A percentile compares a stretch with the other conserved stretches of the same genome.
Conservation (phyloP, 2,888 invertebrate genomes). For the Aricia artaxerxes region DNA sequence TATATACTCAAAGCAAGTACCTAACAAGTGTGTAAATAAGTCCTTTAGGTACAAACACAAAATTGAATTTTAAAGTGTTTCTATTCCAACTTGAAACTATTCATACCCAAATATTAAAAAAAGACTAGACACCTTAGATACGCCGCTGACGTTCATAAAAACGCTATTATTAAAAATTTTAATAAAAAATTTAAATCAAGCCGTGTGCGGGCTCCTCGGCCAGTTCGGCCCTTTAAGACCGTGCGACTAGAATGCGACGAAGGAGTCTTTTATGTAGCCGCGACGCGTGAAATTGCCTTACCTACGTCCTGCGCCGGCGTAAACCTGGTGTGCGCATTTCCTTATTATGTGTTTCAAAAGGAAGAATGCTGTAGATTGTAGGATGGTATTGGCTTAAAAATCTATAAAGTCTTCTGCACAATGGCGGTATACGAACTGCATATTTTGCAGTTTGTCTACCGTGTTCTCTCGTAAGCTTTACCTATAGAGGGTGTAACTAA, state of each 20-base stretch:
- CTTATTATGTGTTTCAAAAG: constrained; percentile 31
- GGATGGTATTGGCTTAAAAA: constrained; percentile 8
- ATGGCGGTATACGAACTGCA: neutral
- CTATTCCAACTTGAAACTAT: neutral
- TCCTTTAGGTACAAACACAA: neutral
- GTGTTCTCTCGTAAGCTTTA: too few species aligned
- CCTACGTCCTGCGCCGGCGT: constrained; percentile 30
- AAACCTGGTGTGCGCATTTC: constrained; percentile 30
- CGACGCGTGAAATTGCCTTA: constrained; percentile 45
- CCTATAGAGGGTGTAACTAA: too few species aligned
- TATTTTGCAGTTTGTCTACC: neutral
- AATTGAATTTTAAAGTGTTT: neutral
- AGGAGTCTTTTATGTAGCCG: constrained; percentile 43
- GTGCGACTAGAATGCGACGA: constrained; percentile 42
- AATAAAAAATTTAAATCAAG: constrained; percentile 26
- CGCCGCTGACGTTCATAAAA: constrained; percentile 27
- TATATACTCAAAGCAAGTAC: neutral
- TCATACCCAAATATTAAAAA: neutral
- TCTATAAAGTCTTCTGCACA: neutral
- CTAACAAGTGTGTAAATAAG: neutral
- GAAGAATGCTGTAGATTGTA: neutral
- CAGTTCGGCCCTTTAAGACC: constrained; percentile 31
- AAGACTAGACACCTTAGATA: constrained; percentile 11
- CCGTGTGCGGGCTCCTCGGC: constrained; percentile 31
- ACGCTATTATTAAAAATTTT: neutral